These are phyloP conservation scores for Oncorhynchus keta DNA, from an alignment of 2,113 vertebrate genomes.

Conservation along the genomic window DNA sequence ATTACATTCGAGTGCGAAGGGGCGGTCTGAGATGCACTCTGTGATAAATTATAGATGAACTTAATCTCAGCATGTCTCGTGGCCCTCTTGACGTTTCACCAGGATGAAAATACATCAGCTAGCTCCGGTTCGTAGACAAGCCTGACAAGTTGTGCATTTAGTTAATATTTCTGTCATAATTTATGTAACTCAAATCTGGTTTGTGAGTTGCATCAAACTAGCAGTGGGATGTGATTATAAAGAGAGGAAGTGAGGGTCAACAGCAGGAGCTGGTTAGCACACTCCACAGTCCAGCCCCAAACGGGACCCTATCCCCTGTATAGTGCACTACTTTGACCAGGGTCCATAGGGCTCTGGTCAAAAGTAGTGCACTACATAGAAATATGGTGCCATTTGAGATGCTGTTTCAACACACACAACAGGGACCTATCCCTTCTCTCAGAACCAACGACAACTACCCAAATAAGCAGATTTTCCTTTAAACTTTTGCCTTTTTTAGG, in stretches of 20 bases:
- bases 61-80: conserved; percentile 44
- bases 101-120: conserved; percentile 37
- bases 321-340: not conserved
- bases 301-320: too few species aligned
- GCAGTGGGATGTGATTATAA: not conserved
- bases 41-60: conserved; percentile 52
- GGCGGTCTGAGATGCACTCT: conserved; percentile 25
- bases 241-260: not conserved
- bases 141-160: conserved; percentile 4
- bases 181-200: not conserved
- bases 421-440: not conserved
- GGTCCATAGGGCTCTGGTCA: too few species aligned
- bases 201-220: not conserved
- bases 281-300: not conserved
- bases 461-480: not conserved
- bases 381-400: too few species aligned
- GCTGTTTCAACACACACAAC: not conserved
- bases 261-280: not conserved
- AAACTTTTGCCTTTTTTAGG: not conserved
- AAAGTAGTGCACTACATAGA: too few species aligned
- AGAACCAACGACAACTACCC: not conserved
- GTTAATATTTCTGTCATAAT: not conserved
- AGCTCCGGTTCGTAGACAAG: conserved; percentile 30
- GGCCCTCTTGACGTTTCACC: conserved; percentile 35
- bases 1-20: conserved; percentile 34